Evolutionary conservation across 2,888 invertebrate genomes (phyloP), one percentile per base, ranked within the genome.

Genomic region (Meiosimyza platycephala): DNA sequence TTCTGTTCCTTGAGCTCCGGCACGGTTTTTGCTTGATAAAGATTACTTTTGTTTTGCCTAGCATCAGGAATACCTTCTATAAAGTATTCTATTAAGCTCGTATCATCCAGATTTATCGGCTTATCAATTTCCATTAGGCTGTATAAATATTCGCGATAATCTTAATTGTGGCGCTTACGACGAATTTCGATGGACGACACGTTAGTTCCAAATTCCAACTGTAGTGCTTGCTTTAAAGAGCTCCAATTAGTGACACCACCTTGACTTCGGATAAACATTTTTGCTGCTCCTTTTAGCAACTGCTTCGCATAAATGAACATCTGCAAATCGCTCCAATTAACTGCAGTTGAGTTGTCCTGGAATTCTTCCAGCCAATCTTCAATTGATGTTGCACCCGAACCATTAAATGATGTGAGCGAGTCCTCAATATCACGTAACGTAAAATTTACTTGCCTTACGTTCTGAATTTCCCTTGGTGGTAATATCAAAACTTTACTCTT

Each of bases 301-400:
- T 67, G 71, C 13, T 64, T 74, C 0, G n/a, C 57, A 59, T 74
- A 73, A 40, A 74, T 68, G 7, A 62, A 76, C 40, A 74, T 76
- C n/a, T 76, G 69, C 28, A 76, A 15, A 1, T 51, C 66, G 57
- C 73, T 73, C 75, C 77, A 76, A 7, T 16, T 9, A 3, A 74
- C 76, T 2, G 72, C 65, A 2, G 33, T 33, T 12, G 74, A 74
- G 51, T 66, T 71, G 0, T 74, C 72, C 22, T 76, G 73, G 65
- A 75, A 74, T 3, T 73, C 68, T 33, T 57, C 18, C 0, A 75
- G n/a, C 75, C 73, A 75, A 11, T 18, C 3, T 2, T 51, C 63
- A 33, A 75, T 54, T 1, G 48, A 57, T 0, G 74, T 66, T 6
- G 13, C 1, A 16, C 22, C 59, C 4, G 18, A 18, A 13, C 22